phyloP scores from a whole-genome alignment of 2,113 vertebrate genomes.

The Pelusios castaneus region DNA sequence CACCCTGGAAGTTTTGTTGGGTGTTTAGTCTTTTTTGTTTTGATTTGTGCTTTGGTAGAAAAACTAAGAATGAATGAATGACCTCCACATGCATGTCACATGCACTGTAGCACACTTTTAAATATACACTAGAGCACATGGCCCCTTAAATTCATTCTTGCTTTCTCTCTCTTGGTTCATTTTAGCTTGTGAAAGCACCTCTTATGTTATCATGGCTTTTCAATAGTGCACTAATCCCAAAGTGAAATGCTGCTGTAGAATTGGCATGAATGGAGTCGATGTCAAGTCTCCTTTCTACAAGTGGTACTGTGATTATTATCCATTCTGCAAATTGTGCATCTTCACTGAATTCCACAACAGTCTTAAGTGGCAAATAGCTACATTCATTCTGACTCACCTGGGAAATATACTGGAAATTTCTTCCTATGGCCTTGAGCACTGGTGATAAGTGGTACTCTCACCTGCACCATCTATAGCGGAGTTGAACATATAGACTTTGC shows the following conservation, averaged over 20 bases:
- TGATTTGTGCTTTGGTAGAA: background rate
- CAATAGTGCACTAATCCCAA: background rate
- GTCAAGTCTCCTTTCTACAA: background rate
- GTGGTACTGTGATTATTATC: fast-evolving
- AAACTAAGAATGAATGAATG: background rate
- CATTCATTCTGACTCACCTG: background rate
- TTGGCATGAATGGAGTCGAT: background rate
- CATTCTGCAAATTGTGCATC: background rate
- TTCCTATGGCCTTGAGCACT: background rate
- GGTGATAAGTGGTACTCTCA: background rate
- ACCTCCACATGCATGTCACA: background rate
- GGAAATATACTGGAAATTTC: background rate
- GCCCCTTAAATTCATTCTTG: background rate
- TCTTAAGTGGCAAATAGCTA: fast-evolving
- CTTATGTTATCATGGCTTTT: fast-evolving
- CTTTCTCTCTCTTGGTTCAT: background rate
- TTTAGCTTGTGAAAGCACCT: fast-evolving
- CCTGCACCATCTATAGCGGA: background rate
- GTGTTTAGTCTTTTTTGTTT: background rate
- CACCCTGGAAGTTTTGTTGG: background rate
- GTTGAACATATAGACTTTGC: background rate
- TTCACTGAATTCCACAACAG: background rate
- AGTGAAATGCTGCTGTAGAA: background rate
- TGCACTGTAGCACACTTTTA: background rate
- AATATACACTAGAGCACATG: background rate